Evolutionary conservation across 2,797 vertebrate genomes (phyloP).

Genomic region (Chelon labrosus): DNA sequence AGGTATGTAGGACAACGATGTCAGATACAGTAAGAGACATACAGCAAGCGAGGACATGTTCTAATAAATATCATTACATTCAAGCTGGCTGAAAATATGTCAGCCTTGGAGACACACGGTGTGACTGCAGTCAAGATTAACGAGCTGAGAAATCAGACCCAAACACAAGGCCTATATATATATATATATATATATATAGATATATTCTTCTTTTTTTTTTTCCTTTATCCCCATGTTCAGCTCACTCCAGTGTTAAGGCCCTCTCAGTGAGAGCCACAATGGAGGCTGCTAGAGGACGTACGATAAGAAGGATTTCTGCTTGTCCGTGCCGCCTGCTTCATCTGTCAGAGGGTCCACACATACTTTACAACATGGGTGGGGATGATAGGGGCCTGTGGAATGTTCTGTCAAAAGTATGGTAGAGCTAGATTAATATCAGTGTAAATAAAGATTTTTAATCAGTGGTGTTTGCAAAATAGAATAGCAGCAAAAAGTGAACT

Average conservation of each 20-base stretch:
- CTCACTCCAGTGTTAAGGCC: constrained; percentile 51
- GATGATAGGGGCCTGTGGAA: constrained; percentile 48
- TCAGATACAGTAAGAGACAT: constrained; percentile 68
- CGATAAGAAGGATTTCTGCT: constrained; percentile 61
- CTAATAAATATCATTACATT: constrained; percentile 80
- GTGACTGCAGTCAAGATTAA: constrained; percentile 73
- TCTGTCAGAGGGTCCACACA: constrained; percentile 65
- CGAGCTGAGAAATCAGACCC: constrained; percentile 76
- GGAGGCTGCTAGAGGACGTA: constrained; percentile 63
- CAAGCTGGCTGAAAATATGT: constrained; percentile 66
- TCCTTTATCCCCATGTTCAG: constrained; percentile 30
- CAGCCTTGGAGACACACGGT: constrained; percentile 54
- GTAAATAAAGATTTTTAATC: constrained; percentile 21
- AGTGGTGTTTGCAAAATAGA: constrained; percentile 1
- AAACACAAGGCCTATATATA: constrained; percentile 54
- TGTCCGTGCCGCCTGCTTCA: constrained; percentile 60
- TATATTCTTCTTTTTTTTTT: constrained; percentile 32
- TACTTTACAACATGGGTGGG: constrained; percentile 52
- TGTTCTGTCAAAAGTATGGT: constrained; percentile 21
- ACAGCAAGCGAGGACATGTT: constrained; percentile 73
- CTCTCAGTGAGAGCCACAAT: constrained; percentile 52
- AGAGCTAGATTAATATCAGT: constrained; percentile 12
- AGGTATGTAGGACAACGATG: constrained; percentile 68
- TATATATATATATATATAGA: constrained; percentile 18
- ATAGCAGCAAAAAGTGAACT: not conserved